Base-by-base conservation (phyloP, 2,113 vertebrate species). In the Grantiella picta region DNA sequence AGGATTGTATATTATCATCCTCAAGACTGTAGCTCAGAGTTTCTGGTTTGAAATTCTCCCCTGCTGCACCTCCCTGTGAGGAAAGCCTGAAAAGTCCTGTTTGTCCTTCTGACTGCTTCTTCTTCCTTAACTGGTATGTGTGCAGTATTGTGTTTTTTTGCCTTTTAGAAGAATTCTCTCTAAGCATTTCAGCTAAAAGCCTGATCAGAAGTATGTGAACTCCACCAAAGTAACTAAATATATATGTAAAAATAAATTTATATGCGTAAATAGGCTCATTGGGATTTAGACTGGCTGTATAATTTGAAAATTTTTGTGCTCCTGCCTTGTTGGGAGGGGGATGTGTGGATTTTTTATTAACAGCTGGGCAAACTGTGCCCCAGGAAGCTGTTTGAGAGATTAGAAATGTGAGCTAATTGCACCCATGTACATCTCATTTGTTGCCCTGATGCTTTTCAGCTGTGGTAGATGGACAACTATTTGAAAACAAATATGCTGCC, bases 31-130 rank as follows among this genome's bases (percentile, higher is more conserved):
- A 63, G 38, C 35, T 83, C 21, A 63, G 42, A 61, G 75, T 68
- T 42, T 71, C 17, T 29, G 17, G 7, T 13, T 78, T 35, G 52
- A 79, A 75, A 71, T 13, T 49, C 8, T 75, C 12, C 7, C 11
- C 3, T 91, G 4, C 25, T 24, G 6, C n/a, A 42, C 27, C 14
- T 70, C 18, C n/a, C n/a, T n/a, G 22, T 0, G 0, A 69, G 14
- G 18, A 92, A 69, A 80, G 5, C 27, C 31, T 59, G 52, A 47
- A 38, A 73, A 81, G 19, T 63, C n/a, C 12, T 23, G 5, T 76
- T 76, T 64, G 25, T 76, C 38, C 25, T 79, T 85, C n/a, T 53
- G n/a, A 36, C 27, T 36, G 66, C 29, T 75, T 71, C 10, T 21
- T 70, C 54, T 50, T 79, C 49, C 52, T 84, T 50, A 61, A 40